Percentiles rank a stretch among this genome's conserved stretches.
Conservation (phyloP, 2,797 vertebrate species). For the Lates japonicus region DNA sequence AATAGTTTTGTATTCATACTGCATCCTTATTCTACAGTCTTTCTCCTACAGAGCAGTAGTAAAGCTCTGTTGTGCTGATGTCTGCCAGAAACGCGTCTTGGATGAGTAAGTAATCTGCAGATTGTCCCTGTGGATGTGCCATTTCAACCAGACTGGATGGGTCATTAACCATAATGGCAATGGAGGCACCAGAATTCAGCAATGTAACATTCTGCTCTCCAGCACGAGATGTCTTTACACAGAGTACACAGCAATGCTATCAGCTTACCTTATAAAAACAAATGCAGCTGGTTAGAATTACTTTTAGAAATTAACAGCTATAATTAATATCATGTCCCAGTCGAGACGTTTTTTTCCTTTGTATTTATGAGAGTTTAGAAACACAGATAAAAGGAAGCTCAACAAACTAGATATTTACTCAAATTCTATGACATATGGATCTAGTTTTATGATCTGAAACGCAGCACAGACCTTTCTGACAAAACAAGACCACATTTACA, state of each 20-base stretch:
- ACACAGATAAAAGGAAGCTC: slow-evolving; percentile 24
- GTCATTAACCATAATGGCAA: slow-evolving; percentile 96
- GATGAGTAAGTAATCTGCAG: slow-evolving; percentile 87
- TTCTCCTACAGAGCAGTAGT: slow-evolving; percentile 43
- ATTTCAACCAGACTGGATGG: slow-evolving; percentile 95
- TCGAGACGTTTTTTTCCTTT: slow-evolving; percentile 1
- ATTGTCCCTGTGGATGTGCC: slow-evolving; percentile 88
- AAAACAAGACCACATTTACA: slow-evolving; percentile 74
- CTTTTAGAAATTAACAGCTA: slow-evolving; percentile 19
- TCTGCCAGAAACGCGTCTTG: slow-evolving; percentile 89
- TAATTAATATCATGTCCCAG: slow-evolving; percentile 9
- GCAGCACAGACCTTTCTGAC: slow-evolving; percentile 41
- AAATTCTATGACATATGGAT: slow-evolving; percentile 30
- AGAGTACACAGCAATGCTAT: slow-evolving; percentile 21
- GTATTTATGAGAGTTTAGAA: slow-evolving; percentile 26
- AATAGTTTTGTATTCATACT: slow-evolving; percentile 22
- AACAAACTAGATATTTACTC: slow-evolving; percentile 12
- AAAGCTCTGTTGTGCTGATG: slow-evolving; percentile 84
- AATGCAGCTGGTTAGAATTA: slow-evolving; percentile 5
- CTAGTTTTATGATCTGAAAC: slow-evolving; percentile 54
- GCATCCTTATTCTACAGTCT: slow-evolving; percentile 4
- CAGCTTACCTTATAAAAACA: slow-evolving; percentile 14
- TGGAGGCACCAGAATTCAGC: slow-evolving; percentile 83
- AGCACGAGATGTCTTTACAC: slow-evolving; percentile 49
- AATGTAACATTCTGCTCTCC: slow-evolving; percentile 50